Conservation (phyloP, 2,797 vertebrate species). For the Argentina silus region DNA sequence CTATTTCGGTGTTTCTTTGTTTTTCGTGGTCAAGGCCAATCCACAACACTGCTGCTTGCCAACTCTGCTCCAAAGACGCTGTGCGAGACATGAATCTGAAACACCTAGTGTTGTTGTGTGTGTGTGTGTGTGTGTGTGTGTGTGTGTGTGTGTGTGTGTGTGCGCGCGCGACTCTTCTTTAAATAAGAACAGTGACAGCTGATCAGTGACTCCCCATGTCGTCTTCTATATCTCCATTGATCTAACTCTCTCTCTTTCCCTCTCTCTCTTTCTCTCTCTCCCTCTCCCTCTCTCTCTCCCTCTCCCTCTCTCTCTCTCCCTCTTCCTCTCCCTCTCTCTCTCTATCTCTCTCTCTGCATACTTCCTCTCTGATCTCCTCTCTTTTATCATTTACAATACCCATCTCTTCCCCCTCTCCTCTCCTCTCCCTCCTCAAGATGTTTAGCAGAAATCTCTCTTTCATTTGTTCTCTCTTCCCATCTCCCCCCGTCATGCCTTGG, state of each 20-base stretch:
- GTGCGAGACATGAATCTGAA: background rate
- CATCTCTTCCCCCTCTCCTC: background rate
- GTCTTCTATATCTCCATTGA: no score
- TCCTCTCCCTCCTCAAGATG: background rate
- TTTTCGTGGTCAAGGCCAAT: background rate
- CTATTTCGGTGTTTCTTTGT: conserved; percentile 1
- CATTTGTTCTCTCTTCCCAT: conserved; percentile 23
- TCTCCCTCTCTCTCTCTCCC: conserved; percentile 35
- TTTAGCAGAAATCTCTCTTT: conserved; percentile 3
- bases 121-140: background rate
- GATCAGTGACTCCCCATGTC: no score
- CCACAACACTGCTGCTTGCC: background rate
- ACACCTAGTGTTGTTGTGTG: background rate
- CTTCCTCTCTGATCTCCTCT: background rate
- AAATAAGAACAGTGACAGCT: background rate
- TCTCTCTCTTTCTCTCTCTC: conserved; percentile 29
- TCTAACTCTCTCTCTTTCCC: no score
- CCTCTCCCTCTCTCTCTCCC: conserved; percentile 23
- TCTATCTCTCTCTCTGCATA: background rate
- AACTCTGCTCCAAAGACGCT: no score
- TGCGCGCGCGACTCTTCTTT: no score
- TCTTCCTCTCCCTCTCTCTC: conserved; percentile 51
- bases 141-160: no score
- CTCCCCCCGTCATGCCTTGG: background rate
- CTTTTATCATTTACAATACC: conserved; percentile 1